Percentiles rank a stretch among this genome's conserved stretches.
These are phyloP conservation scores for Akabosia matsudoensis DNA, from an alignment of 1,140 invertebrate species.

Conservation along the genomic window DNA sequence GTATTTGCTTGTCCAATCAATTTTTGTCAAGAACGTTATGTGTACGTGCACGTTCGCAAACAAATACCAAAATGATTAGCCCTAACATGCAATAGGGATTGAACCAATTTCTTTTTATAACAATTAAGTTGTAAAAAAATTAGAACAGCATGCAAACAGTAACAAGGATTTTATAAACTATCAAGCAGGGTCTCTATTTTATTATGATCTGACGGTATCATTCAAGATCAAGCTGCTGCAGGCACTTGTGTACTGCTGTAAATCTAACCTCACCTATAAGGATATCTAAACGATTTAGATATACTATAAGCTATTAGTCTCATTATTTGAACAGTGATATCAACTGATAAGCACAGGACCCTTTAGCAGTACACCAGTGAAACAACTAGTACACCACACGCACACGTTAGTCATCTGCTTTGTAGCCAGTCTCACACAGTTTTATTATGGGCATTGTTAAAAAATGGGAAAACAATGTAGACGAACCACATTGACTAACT, in stretches of 20 bases:
- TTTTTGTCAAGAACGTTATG: too few species aligned
- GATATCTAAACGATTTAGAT: too few species aligned
- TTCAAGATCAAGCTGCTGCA: too few species aligned
- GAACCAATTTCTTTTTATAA: constrained; percentile 14
- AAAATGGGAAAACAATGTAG: background rate
- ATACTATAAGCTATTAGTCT: background rate
- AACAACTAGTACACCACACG: background rate
- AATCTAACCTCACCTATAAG: too few species aligned
- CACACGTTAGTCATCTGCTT: background rate
- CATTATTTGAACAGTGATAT: too few species aligned
- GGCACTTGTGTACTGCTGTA: too few species aligned
- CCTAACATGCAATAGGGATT: background rate
- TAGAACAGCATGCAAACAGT: background rate
- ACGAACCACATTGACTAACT: background rate
- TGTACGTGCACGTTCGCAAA: background rate
- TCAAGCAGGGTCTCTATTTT: too few species aligned
- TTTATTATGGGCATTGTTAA: background rate
- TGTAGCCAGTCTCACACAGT: background rate
- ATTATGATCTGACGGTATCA: too few species aligned
- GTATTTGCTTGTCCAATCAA: too few species aligned
- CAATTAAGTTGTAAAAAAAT: constrained; percentile 20
- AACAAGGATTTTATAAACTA: too few species aligned
- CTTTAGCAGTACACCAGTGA: background rate
- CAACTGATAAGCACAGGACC: background rate
- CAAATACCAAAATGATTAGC: background rate